Conservation (phyloP, 2,797 vertebrate species). For the Rhinophrynus dorsalis region DNA sequence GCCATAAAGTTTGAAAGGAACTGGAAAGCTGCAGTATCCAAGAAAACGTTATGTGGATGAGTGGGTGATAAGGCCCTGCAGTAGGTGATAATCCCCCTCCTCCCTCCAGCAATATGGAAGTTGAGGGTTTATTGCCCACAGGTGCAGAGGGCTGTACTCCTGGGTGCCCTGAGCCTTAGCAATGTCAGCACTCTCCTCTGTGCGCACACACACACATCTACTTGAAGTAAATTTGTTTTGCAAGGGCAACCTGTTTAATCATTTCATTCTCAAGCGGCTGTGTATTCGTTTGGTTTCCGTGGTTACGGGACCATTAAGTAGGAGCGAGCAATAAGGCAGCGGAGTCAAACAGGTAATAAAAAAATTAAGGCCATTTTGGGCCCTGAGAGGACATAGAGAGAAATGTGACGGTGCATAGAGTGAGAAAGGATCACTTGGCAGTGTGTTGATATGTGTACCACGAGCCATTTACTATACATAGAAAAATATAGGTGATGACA, state of each 20-base stretch:
- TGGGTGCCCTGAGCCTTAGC: conserved; percentile 1
- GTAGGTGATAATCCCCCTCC: neutral
- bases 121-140: conserved; percentile 17
- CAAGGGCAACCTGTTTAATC: conserved; percentile 99
- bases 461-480: too few species aligned
- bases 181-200: conserved; percentile 18
- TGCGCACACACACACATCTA: conserved; percentile 79
- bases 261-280: conserved; percentile 99
- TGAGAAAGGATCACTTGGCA: conserved; percentile 64
- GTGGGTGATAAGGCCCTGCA: too few species aligned
- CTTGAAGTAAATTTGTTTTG: conserved; percentile 97
- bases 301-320: conserved; percentile 99
- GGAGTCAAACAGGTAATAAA: conserved; percentile 99
- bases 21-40: too few species aligned
- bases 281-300: conserved; percentile 99
- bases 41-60: too few species aligned
- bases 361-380: conserved; percentile 98
- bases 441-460: conserved; percentile 1
- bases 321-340: conserved; percentile 99
- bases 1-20: too few species aligned
- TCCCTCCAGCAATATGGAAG: neutral
- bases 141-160: conserved; percentile 19
- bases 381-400: conserved; percentile 81
- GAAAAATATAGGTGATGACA: too few species aligned
- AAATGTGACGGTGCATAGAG: conserved; percentile 83